Evolutionary conservation across 2,888 invertebrate genomes (phyloP).

Genomic region (Rhagonycha lutea): DNA sequence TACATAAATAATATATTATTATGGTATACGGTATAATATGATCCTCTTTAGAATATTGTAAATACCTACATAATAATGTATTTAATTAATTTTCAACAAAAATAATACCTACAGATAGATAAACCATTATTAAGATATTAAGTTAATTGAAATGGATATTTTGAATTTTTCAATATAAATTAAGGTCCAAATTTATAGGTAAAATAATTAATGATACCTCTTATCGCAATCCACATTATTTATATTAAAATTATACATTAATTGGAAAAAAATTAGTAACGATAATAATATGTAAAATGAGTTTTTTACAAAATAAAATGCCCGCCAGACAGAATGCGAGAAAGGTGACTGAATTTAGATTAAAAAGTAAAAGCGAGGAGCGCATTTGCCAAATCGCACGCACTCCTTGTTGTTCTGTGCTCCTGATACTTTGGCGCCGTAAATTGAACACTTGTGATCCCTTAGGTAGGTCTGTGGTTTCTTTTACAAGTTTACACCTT

Average conservation of each 20-base stretch:
- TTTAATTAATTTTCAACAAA: too few species aligned
- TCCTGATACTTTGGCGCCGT: conserved; percentile 55
- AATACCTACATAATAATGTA: too few species aligned
- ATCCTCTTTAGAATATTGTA: too few species aligned
- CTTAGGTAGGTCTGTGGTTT: conserved; percentile 11
- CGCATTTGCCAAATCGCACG: background rate
- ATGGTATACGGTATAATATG: too few species aligned
- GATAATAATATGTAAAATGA: background rate
- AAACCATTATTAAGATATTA: too few species aligned
- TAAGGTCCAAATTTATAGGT: too few species aligned
- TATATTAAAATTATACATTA: background rate
- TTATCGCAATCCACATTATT: background rate
- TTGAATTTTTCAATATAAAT: too few species aligned
- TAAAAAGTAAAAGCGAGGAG: background rate
- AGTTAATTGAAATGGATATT: too few species aligned
- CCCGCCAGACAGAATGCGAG: background rate
- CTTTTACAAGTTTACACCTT: background rate
- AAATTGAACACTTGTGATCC: conserved; percentile 32
- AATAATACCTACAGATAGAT: too few species aligned
- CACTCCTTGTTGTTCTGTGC: conserved; percentile 40
- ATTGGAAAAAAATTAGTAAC: background rate
- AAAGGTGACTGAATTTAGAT: background rate
- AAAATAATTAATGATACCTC: background rate
- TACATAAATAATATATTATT: too few species aligned
- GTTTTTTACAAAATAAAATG: background rate